Conservation (phyloP, 2,113 vertebrate genomes). For the Notechis scutatus region DNA sequence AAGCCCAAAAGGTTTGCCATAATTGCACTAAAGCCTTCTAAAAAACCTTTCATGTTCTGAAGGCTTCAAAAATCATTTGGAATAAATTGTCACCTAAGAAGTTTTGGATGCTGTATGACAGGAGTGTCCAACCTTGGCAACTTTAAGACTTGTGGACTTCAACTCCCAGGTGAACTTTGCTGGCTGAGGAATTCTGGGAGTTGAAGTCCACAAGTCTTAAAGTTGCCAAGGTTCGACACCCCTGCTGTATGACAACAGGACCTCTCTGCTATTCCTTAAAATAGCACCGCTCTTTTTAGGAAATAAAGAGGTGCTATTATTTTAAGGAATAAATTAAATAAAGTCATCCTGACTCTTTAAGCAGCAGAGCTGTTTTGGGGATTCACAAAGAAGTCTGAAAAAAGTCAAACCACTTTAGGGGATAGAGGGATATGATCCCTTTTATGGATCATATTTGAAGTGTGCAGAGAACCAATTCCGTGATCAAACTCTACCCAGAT, state of each 20-base stretch:
- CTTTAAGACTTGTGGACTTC: no score
- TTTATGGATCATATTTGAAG: neutral
- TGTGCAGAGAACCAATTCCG: neutral
- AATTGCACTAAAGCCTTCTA: neutral
- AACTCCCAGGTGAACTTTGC: no score
- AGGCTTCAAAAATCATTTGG: neutral
- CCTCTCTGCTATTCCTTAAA: neutral
- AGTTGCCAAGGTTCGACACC: no score
- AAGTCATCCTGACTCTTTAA: neutral
- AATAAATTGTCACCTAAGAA: neutral
- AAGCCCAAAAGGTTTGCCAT: no score
- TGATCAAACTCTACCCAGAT: neutral
- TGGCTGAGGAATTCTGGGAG: no score
- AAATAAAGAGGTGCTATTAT: neutral
- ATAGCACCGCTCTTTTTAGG: neutral
- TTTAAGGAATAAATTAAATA: neutral
- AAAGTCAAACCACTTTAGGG: neutral
- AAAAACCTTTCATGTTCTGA: neutral
- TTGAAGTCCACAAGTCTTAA: no score
- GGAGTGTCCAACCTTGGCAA: no score
- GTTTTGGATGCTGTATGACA: neutral
- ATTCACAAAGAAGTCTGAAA: neutral
- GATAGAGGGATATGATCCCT: neutral
- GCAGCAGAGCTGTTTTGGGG: neutral
- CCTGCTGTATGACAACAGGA: neutral